phyloP scores from a whole-genome alignment of 2,888 invertebrate species.

The Erebia palarica region DNA sequence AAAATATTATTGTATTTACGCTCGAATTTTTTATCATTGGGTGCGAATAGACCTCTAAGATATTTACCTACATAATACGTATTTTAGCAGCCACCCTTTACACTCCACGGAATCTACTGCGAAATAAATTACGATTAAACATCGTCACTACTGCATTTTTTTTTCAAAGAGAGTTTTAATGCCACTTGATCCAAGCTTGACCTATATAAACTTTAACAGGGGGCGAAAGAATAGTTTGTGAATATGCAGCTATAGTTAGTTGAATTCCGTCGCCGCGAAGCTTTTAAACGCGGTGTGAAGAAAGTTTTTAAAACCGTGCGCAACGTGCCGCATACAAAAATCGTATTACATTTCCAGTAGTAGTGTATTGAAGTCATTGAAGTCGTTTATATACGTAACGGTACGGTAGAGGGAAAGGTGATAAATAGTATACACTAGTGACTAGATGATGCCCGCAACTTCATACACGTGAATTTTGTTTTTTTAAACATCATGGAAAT shows the following conservation, averaged over 20 bases:
- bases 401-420: background rate
- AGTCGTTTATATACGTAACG: background rate
- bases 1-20: too few species aligned
- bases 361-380: background rate
- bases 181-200: constrained; percentile 74
- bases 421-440: too few species aligned
- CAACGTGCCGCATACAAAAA: constrained; percentile 69
- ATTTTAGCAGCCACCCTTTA: background rate
- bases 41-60: background rate
- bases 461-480: too few species aligned
- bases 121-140: constrained; percentile 22
- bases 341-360: constrained; percentile 52
- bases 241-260: constrained; percentile 70
- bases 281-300: constrained; percentile 66
- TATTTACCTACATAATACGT: background rate
- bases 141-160: constrained; percentile 28
- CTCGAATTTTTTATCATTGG: background rate
- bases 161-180: constrained; percentile 47
- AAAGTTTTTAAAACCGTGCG: constrained; percentile 69
- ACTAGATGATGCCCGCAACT: too few species aligned
- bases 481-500: too few species aligned
- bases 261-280: constrained; percentile 66
- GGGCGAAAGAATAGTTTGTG: constrained; percentile 65
- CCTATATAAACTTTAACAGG: constrained; percentile 70
- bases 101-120: constrained; percentile 11